Base-by-base conservation (phyloP, 2,797 vertebrate genomes). In the Pagetopsis macropterus region DNA sequence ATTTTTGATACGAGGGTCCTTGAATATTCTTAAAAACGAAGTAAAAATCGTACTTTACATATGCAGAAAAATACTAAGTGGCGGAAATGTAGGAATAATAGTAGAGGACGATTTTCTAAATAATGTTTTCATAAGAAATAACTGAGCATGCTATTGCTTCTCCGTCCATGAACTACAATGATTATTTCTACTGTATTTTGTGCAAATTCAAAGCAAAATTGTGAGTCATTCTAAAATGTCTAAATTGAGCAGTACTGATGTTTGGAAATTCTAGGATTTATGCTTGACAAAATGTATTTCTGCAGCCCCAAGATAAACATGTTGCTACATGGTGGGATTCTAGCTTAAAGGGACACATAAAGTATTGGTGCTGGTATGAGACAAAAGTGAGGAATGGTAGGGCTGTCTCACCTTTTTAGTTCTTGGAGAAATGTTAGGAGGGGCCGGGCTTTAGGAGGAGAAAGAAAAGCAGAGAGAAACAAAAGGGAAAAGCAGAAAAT, bases 361-460 rank as follows among this genome's bases (percentile, higher is more conserved):
- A 67, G 70, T 16, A 43, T 2, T 82, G 64, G 57, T 19, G 77
- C 16, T 31, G 44, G 43, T 70, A 1, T 21, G 43, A 72, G 70
- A 66, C 64, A 65, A 80, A 76, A 62, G 54, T 82, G 31, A 82
- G 65, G 78, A 86, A 85, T 58, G 87, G 80, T 83, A 71, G 62
- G 62, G 50, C 89, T 84, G 78, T 89, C 94, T 95, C 93, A 94
- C 92, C 94, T 95, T 83, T 37, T 92, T 85, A 90, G 85, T 81
- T 90, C 88, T 88, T 85, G 92, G 78, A 92, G 92, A 92, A 86
- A 90, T 92, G 89, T 93, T 94, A 95, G 86, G 82, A 87, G 83
- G 89, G 74, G 94, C 88, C 87, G 69, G 88, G 93, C 95, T 96
- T 96, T 91, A 91, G 72, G 69, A 80, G 87, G 83, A 84, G 83